These are phyloP conservation scores for Melanotaenia parkinsoni DNA, from an alignment of 2,797 vertebrate species.

Conservation along the genomic window DNA sequence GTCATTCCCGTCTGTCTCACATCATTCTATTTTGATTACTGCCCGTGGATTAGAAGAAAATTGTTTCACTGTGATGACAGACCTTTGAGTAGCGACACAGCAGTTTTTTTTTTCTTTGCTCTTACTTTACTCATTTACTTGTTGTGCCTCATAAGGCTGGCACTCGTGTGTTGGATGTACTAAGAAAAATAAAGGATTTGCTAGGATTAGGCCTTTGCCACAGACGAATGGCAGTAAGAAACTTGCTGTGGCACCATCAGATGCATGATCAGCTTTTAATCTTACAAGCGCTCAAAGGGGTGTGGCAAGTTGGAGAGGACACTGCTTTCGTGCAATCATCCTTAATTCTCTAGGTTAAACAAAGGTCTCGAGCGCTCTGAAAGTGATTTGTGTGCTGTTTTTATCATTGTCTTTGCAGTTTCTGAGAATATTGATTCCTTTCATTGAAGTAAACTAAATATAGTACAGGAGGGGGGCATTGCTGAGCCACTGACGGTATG, in stretches of 20 bases:
- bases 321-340: slow-evolving; percentile 73
- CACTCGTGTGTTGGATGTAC: slow-evolving; percentile 60
- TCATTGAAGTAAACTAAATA: neutral
- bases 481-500: no score
- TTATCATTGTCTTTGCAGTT: slow-evolving; percentile 37
- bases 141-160: slow-evolving; percentile 38
- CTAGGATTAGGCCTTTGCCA: slow-evolving; percentile 72
- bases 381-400: slow-evolving; percentile 32
- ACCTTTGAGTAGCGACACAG: slow-evolving; percentile 48
- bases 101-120: slow-evolving; percentile 57
- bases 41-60: slow-evolving; percentile 67
- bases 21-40: slow-evolving; percentile 75
- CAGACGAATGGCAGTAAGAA: slow-evolving; percentile 67
- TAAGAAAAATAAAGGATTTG: slow-evolving; percentile 80
- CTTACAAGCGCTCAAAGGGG: slow-evolving; percentile 57
- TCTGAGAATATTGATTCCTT: slow-evolving; percentile 24
- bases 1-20: slow-evolving; percentile 66
- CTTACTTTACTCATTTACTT: slow-evolving; percentile 53
- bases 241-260: slow-evolving; percentile 69
- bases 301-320: slow-evolving; percentile 50
- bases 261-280: slow-evolving; percentile 78
- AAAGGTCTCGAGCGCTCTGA: slow-evolving; percentile 28
- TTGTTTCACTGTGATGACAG: slow-evolving; percentile 61
- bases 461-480: neutral
- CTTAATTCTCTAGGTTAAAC: slow-evolving; percentile 58